Percentiles rank a stretch among this genome's conserved stretches.
Evolutionary conservation across 2,888 invertebrate genomes (phyloP).

Genomic region (Sinelater perroti): DNA sequence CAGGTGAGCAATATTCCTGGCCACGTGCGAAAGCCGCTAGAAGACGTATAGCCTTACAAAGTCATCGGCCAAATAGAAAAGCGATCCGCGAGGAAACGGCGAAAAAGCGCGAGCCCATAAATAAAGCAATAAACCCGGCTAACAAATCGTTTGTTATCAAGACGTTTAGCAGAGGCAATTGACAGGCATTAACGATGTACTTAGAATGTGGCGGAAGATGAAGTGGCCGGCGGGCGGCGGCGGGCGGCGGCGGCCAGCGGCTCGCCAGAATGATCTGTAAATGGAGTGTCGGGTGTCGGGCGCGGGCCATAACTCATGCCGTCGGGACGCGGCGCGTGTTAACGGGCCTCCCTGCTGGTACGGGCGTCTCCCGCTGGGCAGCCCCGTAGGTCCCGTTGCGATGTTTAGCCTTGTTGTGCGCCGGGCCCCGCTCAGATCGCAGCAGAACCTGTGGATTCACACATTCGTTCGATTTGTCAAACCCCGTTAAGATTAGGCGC

Average conservation of each 20-base stretch:
- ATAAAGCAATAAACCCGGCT: conserved; percentile 54
- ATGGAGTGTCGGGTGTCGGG: conserved; percentile 65
- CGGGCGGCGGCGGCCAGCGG: conserved; percentile 44
- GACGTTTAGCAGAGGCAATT: conserved; percentile 57
- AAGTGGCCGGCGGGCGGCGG: no score
- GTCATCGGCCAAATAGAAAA: no score
- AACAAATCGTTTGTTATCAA: conserved; percentile 58
- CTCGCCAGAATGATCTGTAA: conserved; percentile 68
- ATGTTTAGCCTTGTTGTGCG: conserved; percentile 52
- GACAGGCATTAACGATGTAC: conserved; percentile 56
- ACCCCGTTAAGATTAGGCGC: conserved; percentile 37
- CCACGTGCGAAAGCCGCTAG: conserved; percentile 3
- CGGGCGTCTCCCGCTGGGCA: conserved; percentile 55
- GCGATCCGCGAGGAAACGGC: conserved; percentile 10
- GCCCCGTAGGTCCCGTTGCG: conserved; percentile 52
- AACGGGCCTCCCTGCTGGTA: conserved; percentile 54
- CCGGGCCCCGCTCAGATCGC: conserved; percentile 34
- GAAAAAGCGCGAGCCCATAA: conserved; percentile 45
- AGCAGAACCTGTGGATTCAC: conserved; percentile 48
- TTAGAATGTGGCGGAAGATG: conserved; percentile 51
- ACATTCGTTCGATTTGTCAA: conserved; percentile 41
- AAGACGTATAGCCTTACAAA: background rate
- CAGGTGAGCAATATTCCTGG: no score
- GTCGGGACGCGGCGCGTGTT: conserved; percentile 55
- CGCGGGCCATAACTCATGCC: conserved; percentile 64